A percentile compares a stretch with the other conserved stretches of the same genome.
phyloP scores from a whole-genome alignment of 2,888 invertebrate genomes.

The Plusia festucae region DNA sequence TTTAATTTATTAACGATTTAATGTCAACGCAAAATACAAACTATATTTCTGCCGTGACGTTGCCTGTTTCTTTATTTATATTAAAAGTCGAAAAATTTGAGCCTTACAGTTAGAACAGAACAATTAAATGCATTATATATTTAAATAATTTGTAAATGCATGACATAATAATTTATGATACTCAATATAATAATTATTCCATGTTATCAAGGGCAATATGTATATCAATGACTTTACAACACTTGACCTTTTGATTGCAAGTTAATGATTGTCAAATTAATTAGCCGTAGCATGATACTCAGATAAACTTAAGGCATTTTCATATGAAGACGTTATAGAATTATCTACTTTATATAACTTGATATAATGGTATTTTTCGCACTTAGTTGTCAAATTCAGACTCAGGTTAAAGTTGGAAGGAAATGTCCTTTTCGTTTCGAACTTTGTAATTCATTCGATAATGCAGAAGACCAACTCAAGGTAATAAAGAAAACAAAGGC shows the following conservation, averaged over 20 bases:
- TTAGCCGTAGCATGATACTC: slow-evolving; percentile 1
- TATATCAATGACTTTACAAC: slow-evolving; percentile 31
- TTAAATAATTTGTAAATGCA: neutral
- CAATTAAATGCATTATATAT: neutral
- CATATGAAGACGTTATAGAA: neutral
- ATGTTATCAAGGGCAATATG: slow-evolving; percentile 9
- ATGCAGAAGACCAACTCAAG: no score
- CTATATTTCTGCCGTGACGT: no score
- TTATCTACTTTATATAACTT: no score
- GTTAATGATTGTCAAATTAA: slow-evolving; percentile 27
- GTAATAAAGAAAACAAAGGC: no score
- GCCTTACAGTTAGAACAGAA: no score
- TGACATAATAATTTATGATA: neutral
- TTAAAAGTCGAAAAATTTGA: no score
- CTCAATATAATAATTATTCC: slow-evolving; percentile 11
- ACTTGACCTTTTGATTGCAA: slow-evolving; percentile 37
- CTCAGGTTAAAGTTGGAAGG: no score
- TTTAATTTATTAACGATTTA: neutral
- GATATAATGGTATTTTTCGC: no score
- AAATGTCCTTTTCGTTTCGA: no score
- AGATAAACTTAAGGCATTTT: neutral
- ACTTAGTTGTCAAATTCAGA: no score
- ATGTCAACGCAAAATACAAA: neutral
- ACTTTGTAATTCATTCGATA: no score
- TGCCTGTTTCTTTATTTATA: no score